Evolutionary conservation across 2,113 vertebrate species (phyloP).

Genomic region (Bombycilla garrulus): DNA sequence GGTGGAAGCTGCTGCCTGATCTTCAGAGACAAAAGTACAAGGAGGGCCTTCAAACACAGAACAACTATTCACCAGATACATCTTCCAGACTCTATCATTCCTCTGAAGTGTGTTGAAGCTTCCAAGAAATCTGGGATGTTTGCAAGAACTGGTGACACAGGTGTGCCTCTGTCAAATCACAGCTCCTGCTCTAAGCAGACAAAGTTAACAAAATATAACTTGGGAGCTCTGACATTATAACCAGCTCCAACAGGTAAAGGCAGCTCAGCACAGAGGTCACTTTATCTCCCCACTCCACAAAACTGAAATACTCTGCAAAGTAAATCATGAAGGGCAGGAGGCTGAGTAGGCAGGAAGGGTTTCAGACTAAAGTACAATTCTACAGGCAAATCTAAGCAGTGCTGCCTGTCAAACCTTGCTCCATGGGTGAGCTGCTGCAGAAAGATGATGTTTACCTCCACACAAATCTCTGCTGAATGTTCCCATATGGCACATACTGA

Average conservation of each 20-base stretch:
- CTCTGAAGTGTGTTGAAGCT: background rate
- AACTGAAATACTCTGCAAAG: background rate
- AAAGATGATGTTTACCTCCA: background rate
- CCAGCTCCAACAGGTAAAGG: accelerated
- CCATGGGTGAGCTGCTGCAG: background rate
- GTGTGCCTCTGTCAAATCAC: background rate
- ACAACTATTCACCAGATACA: background rate
- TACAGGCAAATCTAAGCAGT: background rate
- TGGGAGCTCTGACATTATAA: background rate
- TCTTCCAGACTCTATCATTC: background rate
- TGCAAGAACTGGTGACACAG: accelerated
- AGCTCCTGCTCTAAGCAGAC: background rate
- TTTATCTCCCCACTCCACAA: background rate
- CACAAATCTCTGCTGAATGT: background rate
- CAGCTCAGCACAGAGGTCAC: background rate
- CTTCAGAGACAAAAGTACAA: background rate
- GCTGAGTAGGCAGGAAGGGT: background rate
- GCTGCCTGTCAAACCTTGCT: background rate
- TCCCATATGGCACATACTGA: background rate
- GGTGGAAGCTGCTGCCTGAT: background rate
- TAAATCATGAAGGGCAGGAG: background rate
- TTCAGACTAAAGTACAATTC: background rate
- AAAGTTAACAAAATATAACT: background rate
- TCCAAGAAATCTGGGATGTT: background rate
- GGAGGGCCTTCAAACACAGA: background rate